Percentiles rank a stretch among this genome's conserved stretches.
Evolutionary conservation across 92 coral and sea anemone species (phyloP).

Genomic region (Actinernus sp.): DNA sequence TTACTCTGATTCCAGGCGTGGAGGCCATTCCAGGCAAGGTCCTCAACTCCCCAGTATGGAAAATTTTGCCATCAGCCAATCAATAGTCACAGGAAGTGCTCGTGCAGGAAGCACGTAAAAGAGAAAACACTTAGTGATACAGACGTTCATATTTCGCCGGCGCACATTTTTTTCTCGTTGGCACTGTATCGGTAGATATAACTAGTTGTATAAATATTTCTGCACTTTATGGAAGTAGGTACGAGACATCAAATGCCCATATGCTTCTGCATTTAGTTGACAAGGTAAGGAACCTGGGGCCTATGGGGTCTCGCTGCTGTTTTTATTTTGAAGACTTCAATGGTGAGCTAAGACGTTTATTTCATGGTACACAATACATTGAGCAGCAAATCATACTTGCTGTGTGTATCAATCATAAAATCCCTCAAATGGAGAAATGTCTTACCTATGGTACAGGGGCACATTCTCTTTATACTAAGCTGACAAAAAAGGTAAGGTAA

Average conservation of each 20-base stretch:
- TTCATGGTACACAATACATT: slow-evolving; percentile 61
- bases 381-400: slow-evolving; percentile 33
- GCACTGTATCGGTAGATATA: too few relatives aligned
- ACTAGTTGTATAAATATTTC: slow-evolving; percentile 30
- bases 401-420: slow-evolving; percentile 48
- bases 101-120: too few relatives aligned
- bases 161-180: too few relatives aligned
- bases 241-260: slow-evolving; percentile 46
- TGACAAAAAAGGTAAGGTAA: slow-evolving; percentile 23
- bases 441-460: slow-evolving; percentile 49
- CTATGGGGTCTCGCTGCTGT: too few relatives aligned
- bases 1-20: too few relatives aligned
- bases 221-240: slow-evolving; percentile 28
- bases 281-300: slow-evolving; percentile 42
- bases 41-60: too few relatives aligned
- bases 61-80: too few relatives aligned
- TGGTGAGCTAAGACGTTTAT: slow-evolving; percentile 32
- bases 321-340: slow-evolving; percentile 44
- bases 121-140: too few relatives aligned
- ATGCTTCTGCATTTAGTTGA: slow-evolving; percentile 49
- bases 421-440: slow-evolving; percentile 38
- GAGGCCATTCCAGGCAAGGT: too few relatives aligned
- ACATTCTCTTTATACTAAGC: slow-evolving; percentile 16
- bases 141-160: too few relatives aligned
- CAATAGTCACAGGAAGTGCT: too few relatives aligned